phyloP scores from a whole-genome alignment of 2,888 invertebrate genomes.

The Drosophila fungiperda region DNA sequence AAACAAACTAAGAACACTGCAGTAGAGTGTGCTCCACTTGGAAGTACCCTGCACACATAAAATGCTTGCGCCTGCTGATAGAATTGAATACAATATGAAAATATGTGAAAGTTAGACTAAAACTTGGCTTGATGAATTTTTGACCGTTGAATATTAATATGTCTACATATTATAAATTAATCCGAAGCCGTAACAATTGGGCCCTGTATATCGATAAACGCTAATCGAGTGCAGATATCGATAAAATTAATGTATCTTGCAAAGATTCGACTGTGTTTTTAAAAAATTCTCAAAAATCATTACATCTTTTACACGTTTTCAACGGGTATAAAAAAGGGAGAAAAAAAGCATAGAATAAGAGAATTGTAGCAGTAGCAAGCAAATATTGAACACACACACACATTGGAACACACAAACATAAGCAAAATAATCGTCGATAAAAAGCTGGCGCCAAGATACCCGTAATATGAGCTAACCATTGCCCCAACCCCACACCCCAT shows the following conservation, averaged over 20 bases:
- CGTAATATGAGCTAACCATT: slow-evolving; percentile 80
- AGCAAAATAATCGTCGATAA: slow-evolving; percentile 77
- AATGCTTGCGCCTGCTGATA: neutral
- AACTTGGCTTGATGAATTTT: neutral
- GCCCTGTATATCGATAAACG: neutral
- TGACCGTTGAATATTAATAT: neutral
- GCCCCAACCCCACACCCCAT: slow-evolving; percentile 35
- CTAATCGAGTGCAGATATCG: neutral
- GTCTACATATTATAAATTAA: neutral
- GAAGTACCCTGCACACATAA: neutral
- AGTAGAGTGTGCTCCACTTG: neutral
- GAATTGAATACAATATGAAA: neutral
- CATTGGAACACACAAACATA: slow-evolving; percentile 48
- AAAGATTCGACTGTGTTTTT: neutral
- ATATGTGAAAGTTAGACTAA: neutral
- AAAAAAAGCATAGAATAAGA: slow-evolving; percentile 54
- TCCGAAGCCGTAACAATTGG: neutral
- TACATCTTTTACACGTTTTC: neutral
- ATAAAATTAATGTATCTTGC: neutral
- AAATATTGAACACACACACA: slow-evolving; percentile 67
- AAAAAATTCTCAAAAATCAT: neutral
- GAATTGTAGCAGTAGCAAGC: slow-evolving; percentile 69
- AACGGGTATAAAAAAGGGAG: neutral
- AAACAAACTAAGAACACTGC: neutral
- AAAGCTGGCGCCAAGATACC: slow-evolving; percentile 79